A percentile compares a stretch with the other conserved stretches of the same genome.
phyloP scores from a whole-genome alignment of 2,797 vertebrate species.

The Pangasius macronema region DNA sequence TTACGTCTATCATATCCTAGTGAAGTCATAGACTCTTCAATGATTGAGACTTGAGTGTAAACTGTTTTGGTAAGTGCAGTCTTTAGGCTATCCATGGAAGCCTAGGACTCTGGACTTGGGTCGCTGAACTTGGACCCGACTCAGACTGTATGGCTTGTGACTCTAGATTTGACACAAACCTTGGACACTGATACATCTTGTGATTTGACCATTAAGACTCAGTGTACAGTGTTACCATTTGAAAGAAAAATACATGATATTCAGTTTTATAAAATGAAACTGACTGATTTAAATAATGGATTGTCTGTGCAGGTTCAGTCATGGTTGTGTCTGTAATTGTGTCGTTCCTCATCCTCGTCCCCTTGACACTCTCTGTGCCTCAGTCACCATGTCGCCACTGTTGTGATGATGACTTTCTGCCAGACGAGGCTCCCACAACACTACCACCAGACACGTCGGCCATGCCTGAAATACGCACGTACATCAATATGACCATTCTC shows the following conservation, averaged over 20 bases:
- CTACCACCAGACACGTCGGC: background rate
- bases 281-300: background rate
- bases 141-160: background rate
- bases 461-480: slow-evolving; percentile 81
- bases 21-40: background rate
- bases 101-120: background rate
- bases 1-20: background rate
- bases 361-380: background rate
- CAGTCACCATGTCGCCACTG: background rate
- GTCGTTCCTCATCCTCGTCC: background rate
- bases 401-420: slow-evolving; percentile 2
- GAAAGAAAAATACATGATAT: background rate
- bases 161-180: background rate
- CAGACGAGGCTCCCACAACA: background rate
- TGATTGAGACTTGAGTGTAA: background rate
- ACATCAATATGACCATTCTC: slow-evolving; percentile 94
- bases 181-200: background rate
- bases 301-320: slow-evolving; percentile 4
- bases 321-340: background rate
- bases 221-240: background rate
- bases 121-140: background rate
- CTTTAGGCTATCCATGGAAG: background rate
- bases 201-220: background rate
- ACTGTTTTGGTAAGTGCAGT: background rate
- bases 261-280: background rate